Base-by-base conservation (phyloP, 2,888 invertebrate species). In the Glaucopsyche alexis region DNA sequence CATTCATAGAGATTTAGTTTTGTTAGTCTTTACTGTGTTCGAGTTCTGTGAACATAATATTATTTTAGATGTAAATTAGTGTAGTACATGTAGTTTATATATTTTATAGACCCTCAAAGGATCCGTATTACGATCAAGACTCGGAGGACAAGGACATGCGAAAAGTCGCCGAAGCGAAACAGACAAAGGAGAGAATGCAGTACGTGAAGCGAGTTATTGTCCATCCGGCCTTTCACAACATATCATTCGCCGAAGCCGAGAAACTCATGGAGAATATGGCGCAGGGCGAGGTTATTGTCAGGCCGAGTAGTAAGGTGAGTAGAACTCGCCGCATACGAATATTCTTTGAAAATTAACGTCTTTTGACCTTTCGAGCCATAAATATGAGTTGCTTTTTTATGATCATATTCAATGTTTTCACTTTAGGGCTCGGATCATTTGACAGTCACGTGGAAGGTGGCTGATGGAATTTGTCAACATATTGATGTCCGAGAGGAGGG, bases 401-500 rank as follows among this genome's bases (percentile, higher is more conserved):
- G 38, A 64, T 11, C n/a, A 29, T 45, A 70, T 40, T 66, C 19
- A 55, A 16, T 45, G 29, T 38, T 50, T 19, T 71, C 66, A 72
- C 49, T 73, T 40, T 79, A 93, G 94, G 99, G 98, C 64, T 95
- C 96, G 0, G 98, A 99, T 87, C 99, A 99, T 88, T 90, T 99
- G 77, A 99, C 99, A 0, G 98, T 99, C 1, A 99, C 99, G 0
- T 99, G 99, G 99, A 99, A 99, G 89, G 98, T 99, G 1, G 95
- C 97, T 0, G 97, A 99, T 71, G 96, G 96, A 40, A 96, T 99
- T 78, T 97, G 97, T 84, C 99, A 99, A 85, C 99, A 99, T 84
- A 98, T 99, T 75, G 99, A 99, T 85, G 96, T 99, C 0, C 94
- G 96, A 70, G 99, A 99, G 87, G 97, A 98, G 84, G 98, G 98